phyloP scores from a whole-genome alignment of 2,797 vertebrate genomes.

The Arctocebus calabarensis region DNA sequence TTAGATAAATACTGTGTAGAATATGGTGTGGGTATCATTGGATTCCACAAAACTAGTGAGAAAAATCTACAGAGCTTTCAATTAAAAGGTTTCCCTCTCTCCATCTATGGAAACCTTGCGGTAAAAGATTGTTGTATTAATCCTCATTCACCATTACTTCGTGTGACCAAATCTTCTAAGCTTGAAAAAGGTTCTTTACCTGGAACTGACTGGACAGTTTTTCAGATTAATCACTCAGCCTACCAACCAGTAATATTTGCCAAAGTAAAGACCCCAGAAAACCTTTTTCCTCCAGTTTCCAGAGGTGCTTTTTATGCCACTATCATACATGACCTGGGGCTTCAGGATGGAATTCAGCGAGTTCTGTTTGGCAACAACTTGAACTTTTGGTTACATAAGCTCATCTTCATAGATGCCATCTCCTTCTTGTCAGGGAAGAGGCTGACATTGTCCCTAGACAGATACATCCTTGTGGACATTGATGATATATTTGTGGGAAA shows the following conservation, averaged over 20 bases:
- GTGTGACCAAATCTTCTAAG: constrained; percentile 93
- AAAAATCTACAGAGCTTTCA: constrained; percentile 92
- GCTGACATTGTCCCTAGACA: constrained; percentile 94
- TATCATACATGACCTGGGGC: constrained; percentile 95
- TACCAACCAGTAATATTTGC: constrained; percentile 96
- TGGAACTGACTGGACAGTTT: constrained; percentile 96
- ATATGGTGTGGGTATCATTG: constrained; percentile 95
- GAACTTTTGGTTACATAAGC: constrained; percentile 97
- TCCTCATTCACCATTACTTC: constrained; percentile 94
- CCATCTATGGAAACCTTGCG: constrained; percentile 93
- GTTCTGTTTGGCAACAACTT: constrained; percentile 96
- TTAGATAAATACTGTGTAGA: constrained; percentile 97
- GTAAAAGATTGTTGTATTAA: constrained; percentile 96
- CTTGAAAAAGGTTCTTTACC: constrained; percentile 93
- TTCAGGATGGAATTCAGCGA: constrained; percentile 96
- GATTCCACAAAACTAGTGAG: constrained; percentile 94
- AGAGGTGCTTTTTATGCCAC: constrained; percentile 91
- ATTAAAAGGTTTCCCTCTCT: constrained; percentile 93
- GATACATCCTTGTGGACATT: constrained; percentile 97
- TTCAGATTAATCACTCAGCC: constrained; percentile 95
- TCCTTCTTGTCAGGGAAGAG: constrained; percentile 95
- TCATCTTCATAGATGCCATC: constrained; percentile 97
- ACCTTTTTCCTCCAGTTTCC: constrained; percentile 83
- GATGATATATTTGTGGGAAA: constrained; percentile 99
- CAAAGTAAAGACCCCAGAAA: constrained; percentile 89